phyloP scores from a whole-genome alignment of 2,888 invertebrate species.

The Colostygia pectinataria region DNA sequence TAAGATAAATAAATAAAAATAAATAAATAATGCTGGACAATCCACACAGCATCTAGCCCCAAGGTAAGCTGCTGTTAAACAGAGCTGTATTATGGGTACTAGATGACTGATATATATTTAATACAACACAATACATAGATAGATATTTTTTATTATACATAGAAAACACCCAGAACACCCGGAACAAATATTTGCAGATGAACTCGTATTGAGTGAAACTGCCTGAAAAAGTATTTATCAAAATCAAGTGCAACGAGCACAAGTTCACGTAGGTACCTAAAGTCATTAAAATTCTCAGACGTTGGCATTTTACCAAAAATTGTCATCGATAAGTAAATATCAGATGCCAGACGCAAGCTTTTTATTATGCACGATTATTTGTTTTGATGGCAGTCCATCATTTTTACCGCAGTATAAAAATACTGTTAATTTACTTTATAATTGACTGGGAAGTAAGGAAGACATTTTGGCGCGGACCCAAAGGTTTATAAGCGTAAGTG shows the following conservation, averaged over 20 bases:
- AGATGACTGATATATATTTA: too few relatives aligned
- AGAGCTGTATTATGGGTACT: too few relatives aligned
- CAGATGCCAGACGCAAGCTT: conserved; percentile 25
- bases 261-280: conserved; percentile 30
- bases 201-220: not conserved
- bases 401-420: conserved; percentile 8
- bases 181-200: too few relatives aligned
- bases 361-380: conserved; percentile 21
- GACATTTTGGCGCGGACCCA: conserved; percentile 16
- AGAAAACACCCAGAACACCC: too few relatives aligned
- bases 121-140: too few relatives aligned
- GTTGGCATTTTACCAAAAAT: conserved; percentile 51
- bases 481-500: conserved; percentile 12
- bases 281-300: conserved; percentile 57
- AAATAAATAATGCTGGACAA: too few relatives aligned
- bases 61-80: too few relatives aligned
- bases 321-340: conserved; percentile 36
- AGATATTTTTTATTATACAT: too few relatives aligned
- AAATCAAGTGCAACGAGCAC: conserved; percentile 24
- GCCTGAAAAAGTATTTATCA: conserved; percentile 7
- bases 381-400: conserved; percentile 17
- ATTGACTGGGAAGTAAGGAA: conserved; percentile 8
- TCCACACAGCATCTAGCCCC: too few relatives aligned
- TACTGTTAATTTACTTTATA: conserved; percentile 1
- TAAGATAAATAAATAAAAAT: too few relatives aligned